These are phyloP conservation scores for Semicossyphus pulcher DNA, from an alignment of 2,113 vertebrate genomes.

Conservation along the genomic window DNA sequence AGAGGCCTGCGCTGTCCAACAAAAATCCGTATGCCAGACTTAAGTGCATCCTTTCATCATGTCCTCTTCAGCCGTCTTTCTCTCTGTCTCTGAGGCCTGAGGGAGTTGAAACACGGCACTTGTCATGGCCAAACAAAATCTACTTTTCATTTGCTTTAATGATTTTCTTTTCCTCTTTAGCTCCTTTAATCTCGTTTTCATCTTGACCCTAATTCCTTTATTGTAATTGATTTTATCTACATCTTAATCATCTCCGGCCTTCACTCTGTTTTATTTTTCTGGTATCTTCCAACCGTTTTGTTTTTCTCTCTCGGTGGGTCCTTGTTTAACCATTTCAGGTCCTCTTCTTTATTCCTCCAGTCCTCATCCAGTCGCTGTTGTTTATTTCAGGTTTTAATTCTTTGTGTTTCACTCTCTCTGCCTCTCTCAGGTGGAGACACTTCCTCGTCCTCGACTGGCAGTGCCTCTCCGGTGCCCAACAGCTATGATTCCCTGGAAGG, in stretches of 20 bases:
- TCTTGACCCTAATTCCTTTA: neutral
- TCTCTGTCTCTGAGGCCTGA: neutral
- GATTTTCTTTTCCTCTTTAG: neutral
- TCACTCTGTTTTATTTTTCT: neutral
- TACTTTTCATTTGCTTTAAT: neutral
- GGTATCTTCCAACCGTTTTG: neutral
- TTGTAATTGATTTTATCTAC: neutral
- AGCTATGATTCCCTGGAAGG: constrained; percentile 95
- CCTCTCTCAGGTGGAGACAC: constrained; percentile 88
- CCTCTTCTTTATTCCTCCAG: neutral
- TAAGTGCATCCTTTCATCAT: constrained; percentile 13
- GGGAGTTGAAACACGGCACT: neutral
- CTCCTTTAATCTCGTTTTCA: neutral
- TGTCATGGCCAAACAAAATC: neutral
- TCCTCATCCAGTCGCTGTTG: neutral
- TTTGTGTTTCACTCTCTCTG: constrained; percentile 16
- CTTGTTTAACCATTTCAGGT: neutral
- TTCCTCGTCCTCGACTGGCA: constrained; percentile 93
- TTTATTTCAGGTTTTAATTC: neutral
- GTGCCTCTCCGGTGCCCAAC: constrained; percentile 92
- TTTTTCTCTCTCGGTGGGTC: neutral
- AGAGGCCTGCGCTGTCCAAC: neutral
- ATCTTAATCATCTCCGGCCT: neutral
- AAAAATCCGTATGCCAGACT: neutral
- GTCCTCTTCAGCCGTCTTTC: constrained; percentile 2